Conservation (phyloP, 2,113 vertebrate genomes). For the Neomonachus schauinslandi region DNA sequence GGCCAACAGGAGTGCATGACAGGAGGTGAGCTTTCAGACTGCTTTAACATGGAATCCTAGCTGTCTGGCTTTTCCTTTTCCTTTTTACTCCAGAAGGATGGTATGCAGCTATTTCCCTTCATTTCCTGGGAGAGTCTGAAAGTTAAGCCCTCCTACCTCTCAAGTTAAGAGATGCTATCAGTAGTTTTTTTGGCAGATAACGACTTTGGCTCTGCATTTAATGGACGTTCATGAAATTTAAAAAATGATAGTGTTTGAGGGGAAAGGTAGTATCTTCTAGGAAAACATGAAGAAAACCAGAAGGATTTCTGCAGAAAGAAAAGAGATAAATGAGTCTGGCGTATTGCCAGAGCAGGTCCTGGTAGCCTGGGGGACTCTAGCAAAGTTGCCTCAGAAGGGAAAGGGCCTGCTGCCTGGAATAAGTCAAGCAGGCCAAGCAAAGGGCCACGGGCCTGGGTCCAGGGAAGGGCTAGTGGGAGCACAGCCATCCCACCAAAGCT, state of each 20-base stretch:
- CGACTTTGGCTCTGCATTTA: background rate
- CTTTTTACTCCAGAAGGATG: background rate
- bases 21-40: no score
- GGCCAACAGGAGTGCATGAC: background rate
- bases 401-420: background rate
- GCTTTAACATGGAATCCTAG: background rate
- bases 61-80: background rate
- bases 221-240: background rate
- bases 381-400: background rate
- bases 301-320: background rate
- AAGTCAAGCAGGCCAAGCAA: background rate
- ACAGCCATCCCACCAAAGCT: background rate
- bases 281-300: background rate
- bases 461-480: no score
- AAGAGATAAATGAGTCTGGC: background rate
- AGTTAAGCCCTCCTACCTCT: background rate
- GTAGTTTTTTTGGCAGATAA: background rate
- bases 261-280: background rate
- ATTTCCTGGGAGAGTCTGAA: background rate
- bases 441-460: background rate
- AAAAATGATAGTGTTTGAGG: background rate
- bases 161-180: background rate
- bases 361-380: background rate
- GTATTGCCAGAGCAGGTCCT: background rate
- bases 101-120: background rate